Evolutionary conservation across 1,140 invertebrate species (phyloP), one percentile per base, ranked within the genome.

Genomic region (Bombus confusus): DNA sequence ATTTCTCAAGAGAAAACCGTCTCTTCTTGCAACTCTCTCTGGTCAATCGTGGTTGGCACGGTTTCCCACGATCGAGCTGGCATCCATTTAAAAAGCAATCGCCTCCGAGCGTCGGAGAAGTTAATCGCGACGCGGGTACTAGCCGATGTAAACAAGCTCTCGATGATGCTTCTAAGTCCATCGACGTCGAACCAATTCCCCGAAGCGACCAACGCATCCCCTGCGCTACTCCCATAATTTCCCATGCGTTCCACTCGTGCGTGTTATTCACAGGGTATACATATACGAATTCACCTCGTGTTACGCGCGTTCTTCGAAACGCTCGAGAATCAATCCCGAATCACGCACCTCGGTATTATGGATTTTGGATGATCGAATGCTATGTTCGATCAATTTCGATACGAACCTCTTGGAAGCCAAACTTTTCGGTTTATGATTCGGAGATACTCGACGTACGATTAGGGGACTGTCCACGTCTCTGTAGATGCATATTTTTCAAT

Each of bases 111-210:
- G 92, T 88, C 88, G 90, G 89, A 92, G 91, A 92, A 93, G 92
- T 92, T 93, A 93, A 94, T 94, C 92, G 91, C 91, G 91, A 91
- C 90, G 68, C 87, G 80, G 87, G 52, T 86, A 89, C 89, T 89
- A 83, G 86, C 78, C 86, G 92, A 94, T 94, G 93, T 92, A 92
- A 93, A 94, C 93, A 89, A 93, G 92, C 91, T 92, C 92, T 93
- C 92, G 92, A 94, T 92, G 93, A 92, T 93, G 79, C 92, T 92
- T 91, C 86, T 82, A 87, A 89, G 89, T 91, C 88, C 87, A 85
- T 80, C 73, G 90, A 92, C 86, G 90, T 92, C 91, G 87, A 91
- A 90, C 89, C 92, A 93, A 94, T 93, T 90, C 92, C 93, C 92
- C 79, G 91, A 92, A 92, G 93, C 93, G 86, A 84, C 75, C 84